Evolutionary conservation across 2,888 invertebrate species (phyloP).

Genomic region (Melanostoma mellinum): DNA sequence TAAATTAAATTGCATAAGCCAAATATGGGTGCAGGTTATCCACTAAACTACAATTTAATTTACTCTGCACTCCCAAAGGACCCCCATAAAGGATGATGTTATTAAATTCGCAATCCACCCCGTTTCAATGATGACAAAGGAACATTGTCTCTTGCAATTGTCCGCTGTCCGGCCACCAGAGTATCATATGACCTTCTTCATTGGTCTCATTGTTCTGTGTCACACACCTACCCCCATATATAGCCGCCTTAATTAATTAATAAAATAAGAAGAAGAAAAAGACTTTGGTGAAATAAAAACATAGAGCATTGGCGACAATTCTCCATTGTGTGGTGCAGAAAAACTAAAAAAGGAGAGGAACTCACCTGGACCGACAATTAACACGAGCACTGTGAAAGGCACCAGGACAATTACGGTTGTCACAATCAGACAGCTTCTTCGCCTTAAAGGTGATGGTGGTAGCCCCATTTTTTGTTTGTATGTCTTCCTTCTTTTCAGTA

Average conservation of each 20-base stretch:
- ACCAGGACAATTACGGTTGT: slow-evolving; percentile 72
- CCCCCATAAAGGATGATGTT: slow-evolving; percentile 40
- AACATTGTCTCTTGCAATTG: slow-evolving; percentile 38
- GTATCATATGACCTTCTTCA: slow-evolving; percentile 57
- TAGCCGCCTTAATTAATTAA: slow-evolving; percentile 60
- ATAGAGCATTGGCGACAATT: slow-evolving; percentile 26
- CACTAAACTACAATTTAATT: slow-evolving; percentile 21
- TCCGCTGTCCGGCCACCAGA: slow-evolving; percentile 11
- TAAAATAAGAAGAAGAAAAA: slow-evolving; percentile 29
- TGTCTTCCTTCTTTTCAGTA: slow-evolving; percentile 26
- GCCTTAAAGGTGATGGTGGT: slow-evolving; percentile 69
- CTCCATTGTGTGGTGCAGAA: slow-evolving; percentile 13
- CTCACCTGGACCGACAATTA: slow-evolving; percentile 72
- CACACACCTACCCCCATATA: slow-evolving; percentile 47
- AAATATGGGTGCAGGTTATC: slow-evolving; percentile 48
- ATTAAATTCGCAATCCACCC: background rate
- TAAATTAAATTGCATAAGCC: slow-evolving; percentile 38
- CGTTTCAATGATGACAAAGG: slow-evolving; percentile 39
- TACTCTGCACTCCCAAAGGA: slow-evolving; percentile 30
- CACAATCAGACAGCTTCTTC: slow-evolving; percentile 72
- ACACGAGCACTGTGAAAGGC: slow-evolving; percentile 72
- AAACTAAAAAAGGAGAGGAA: background rate
- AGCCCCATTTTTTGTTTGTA: slow-evolving; percentile 58
- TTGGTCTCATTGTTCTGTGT: slow-evolving; percentile 48
- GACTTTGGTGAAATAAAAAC: slow-evolving; percentile 5